phyloP scores from a whole-genome alignment of 1,140 invertebrate genomes.

The Bombus confusus region DNA sequence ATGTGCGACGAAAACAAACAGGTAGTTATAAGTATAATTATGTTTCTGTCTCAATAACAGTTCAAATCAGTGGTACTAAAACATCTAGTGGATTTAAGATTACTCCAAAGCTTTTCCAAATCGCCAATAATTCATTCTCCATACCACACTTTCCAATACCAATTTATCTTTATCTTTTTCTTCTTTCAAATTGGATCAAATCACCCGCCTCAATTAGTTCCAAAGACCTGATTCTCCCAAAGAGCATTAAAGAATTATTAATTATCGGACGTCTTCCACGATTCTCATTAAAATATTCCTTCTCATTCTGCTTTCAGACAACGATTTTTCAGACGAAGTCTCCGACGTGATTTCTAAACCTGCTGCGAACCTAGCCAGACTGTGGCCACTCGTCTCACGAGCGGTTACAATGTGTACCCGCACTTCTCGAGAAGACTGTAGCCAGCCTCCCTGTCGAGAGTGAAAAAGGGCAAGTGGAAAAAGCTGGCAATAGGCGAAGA shows the following conservation, averaged over 20 bases:
- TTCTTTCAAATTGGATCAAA: not conserved
- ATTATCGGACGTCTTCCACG: not conserved
- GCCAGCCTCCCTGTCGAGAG: not conserved
- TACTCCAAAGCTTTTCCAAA: not conserved
- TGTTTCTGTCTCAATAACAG: no score
- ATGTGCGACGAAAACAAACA: no score
- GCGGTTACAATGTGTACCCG: constrained; percentile 25
- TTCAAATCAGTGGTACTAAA: no score
- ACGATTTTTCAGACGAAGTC: not conserved
- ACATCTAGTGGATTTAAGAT: no score
- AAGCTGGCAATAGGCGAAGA: no score
- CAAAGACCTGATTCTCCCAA: no score
- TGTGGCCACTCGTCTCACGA: constrained; percentile 10
- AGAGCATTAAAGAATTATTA: not conserved
- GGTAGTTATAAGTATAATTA: no score
- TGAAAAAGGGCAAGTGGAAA: not conserved
- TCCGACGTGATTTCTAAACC: not conserved
- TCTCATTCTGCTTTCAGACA: not conserved
- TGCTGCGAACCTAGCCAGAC: not conserved
- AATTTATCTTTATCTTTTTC: not conserved
- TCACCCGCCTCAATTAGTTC: not conserved
- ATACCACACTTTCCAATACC: not conserved
- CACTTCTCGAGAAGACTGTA: constrained; percentile 17
- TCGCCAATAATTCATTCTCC: not conserved
- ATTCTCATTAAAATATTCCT: not conserved